Base-by-base conservation (phyloP, 2,797 vertebrate species). In the Sebastes cheni region DNA sequence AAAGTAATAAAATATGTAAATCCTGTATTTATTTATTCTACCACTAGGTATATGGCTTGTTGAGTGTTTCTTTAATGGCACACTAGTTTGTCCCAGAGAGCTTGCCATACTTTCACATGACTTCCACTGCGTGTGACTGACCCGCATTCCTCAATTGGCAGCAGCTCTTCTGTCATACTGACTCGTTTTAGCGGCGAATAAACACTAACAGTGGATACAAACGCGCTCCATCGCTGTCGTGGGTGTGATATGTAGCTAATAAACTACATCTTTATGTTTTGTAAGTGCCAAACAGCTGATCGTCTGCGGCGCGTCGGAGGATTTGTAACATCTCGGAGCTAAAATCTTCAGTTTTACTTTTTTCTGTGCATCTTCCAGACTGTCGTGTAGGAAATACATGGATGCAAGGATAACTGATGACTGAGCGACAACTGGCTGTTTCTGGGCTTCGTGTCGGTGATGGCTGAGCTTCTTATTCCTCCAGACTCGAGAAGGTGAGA, bases 71-170 rank as follows among this genome's bases (percentile, higher is more conserved):
- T 39, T 30, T 6, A 54, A 32, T 2, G 60, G 8, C 32, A 11
- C 16, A 25, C 13, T 77, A 55, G 59, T 92, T 92, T 96, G 95
- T 91, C 90, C 94, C 65, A 67, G 18, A 0, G 0, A 0, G 75
- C 81, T 81, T 11, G 39, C 94, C 92, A 20, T 96, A 91, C 76
- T 81, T 92, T 92, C 96, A 96, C 96, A 94, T 96, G 96, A 96
- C 95, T 90, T 20, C 27, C 23, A 5, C 73, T 88, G 59, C 95
- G 91, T 96, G 94, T 96, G 96, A 96, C 92, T 91, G 92, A 85
- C 59, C 83, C 23, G 84, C 93, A 95, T 95, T 96, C 94, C 91
- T 93, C 65, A 22, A 61, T 32, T 58, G 76, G 23, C 9, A 6
- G 12, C 7, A 7, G 3, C 3, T 1, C 36, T 39, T 0, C 34